Evolutionary conservation across 2,797 vertebrate species (phyloP), one percentile per base, ranked within the genome.

Genomic region (Vireo griseus): DNA sequence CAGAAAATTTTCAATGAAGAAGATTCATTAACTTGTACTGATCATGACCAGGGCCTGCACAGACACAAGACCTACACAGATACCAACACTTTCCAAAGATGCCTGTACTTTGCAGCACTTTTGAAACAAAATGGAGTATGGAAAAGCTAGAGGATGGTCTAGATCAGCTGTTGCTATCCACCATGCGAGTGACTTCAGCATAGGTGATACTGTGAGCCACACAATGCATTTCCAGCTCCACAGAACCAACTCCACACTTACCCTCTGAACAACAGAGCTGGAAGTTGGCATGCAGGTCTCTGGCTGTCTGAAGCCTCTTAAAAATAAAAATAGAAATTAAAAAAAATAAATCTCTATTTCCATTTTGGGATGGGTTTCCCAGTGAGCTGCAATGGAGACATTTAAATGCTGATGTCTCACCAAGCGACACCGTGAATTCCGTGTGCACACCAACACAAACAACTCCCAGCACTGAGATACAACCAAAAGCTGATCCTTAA

Each of bases 341-440:
- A 31, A 8, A 31, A 10, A 19, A 25, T 39, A 8, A 31, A 42
- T 12, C 5, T 10, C 3, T 63, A 6, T 40, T 85, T 69, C 24
- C 8, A 2, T 61, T 85, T 77, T 65, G 28, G 35, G 13, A 28
- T 45, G 19, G 8, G 12, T 4, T 88, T 65, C 68, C 42, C 57
- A 44, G 5, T 1, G 24, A 20, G 57, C 18, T 71, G 20, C 52
- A 54, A 22, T 6, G 16, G 10, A 69, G 16, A 80, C 50, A 15
- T 51, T 9, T 63, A 9, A 7, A 11, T 2, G 17, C 3, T 4
- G 1, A 77, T 65, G 75, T 58, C 65, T 83, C 65, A 65, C 18
- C 35, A 50, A 28, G n/a, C 0, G 0, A 14, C 16, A 35, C 26
- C 40, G 16, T 0, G 0, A 59, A 58, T 86, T 92, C 68, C 81